Evolutionary conservation across 1,140 invertebrate genomes (phyloP).

Genomic region (Bradysia coprophila): DNA sequence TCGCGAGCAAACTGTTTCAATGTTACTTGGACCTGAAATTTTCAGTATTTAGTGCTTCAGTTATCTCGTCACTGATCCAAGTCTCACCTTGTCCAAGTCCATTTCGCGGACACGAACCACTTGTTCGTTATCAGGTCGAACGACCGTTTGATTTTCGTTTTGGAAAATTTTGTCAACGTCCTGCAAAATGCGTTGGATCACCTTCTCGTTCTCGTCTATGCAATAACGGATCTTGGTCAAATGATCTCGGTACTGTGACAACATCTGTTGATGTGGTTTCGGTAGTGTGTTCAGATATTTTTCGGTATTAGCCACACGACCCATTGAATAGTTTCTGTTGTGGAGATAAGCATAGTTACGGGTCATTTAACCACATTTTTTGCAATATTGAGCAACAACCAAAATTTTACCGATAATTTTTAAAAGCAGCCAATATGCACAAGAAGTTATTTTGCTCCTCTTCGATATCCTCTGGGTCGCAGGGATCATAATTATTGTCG

Average conservation of each 20-base stretch:
- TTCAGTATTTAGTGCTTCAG: constrained; percentile 13
- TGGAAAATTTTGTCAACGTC: constrained; percentile 35
- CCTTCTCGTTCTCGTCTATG: constrained; percentile 66
- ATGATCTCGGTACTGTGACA: constrained; percentile 58
- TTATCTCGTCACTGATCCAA: neutral
- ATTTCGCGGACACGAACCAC: constrained; percentile 17
- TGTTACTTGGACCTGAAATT: constrained; percentile 63
- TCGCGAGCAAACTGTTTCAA: constrained; percentile 91
- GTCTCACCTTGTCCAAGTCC: constrained; percentile 13
- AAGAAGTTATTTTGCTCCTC: constrained; percentile 61
- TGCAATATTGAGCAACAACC: neutral
- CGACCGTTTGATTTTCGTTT: neutral
- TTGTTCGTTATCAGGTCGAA: constrained; percentile 8
- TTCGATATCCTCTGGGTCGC: constrained; percentile 32
- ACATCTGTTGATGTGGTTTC: constrained; percentile 48
- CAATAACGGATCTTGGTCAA: constrained; percentile 53
- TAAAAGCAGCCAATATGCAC: constrained; percentile 58
- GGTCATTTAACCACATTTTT: constrained; percentile 4
- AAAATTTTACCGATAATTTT: constrained; percentile 53
- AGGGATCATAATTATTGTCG: too few species aligned
- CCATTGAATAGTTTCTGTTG: constrained; percentile 34
- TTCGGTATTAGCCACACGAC: constrained; percentile 50
- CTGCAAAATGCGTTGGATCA: constrained; percentile 67
- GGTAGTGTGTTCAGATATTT: constrained; percentile 56
- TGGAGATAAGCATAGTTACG: constrained; percentile 7